These are phyloP conservation scores for Ceriagrion tenellum DNA, from an alignment of 2,888 invertebrate species.

Conservation along the genomic window DNA sequence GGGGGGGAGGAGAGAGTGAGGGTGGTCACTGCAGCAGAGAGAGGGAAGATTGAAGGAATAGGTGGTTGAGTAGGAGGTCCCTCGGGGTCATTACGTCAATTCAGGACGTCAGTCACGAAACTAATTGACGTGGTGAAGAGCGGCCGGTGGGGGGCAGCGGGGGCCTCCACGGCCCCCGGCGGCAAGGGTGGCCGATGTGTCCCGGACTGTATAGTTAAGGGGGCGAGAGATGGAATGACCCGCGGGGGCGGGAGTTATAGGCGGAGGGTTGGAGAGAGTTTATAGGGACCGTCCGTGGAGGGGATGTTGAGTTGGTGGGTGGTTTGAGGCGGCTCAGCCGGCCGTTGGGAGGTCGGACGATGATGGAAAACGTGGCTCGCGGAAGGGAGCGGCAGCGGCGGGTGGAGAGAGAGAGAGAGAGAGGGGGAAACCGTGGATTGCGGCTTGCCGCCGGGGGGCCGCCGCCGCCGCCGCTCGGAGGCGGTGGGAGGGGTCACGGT, in stretches of 20 bases:
- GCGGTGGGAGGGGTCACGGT: conserved; percentile 50
- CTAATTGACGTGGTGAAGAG: conserved; percentile 64
- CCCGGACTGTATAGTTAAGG: conserved; percentile 14
- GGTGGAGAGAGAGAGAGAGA: not conserved
- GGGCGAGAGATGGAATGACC: conserved; percentile 50
- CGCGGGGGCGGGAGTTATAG: not conserved
- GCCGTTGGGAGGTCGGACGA: not conserved
- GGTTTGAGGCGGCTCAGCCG: too few relatives aligned
- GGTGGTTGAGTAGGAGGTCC: conserved; percentile 44
- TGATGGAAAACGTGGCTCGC: not conserved
- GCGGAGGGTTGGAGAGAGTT: not conserved
- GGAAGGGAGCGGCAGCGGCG: not conserved
- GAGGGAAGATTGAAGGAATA: not conserved
- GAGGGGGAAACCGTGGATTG: not conserved
- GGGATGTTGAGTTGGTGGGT: too few relatives aligned
- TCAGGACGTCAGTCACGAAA: conserved; percentile 51
- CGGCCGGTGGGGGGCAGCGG: conserved; percentile 7
- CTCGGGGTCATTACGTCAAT: conserved; percentile 55
- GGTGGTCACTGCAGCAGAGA: not conserved
- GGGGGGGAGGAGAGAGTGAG: not conserved
- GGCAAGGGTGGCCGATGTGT: conserved; percentile 28
- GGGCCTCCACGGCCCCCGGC: not conserved
- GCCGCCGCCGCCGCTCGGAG: not conserved
- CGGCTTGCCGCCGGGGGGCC: not conserved
- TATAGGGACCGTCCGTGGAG: not conserved